Base-by-base conservation (phyloP, 1,140 invertebrate species). In the Pogonomyrmex barbatus region DNA sequence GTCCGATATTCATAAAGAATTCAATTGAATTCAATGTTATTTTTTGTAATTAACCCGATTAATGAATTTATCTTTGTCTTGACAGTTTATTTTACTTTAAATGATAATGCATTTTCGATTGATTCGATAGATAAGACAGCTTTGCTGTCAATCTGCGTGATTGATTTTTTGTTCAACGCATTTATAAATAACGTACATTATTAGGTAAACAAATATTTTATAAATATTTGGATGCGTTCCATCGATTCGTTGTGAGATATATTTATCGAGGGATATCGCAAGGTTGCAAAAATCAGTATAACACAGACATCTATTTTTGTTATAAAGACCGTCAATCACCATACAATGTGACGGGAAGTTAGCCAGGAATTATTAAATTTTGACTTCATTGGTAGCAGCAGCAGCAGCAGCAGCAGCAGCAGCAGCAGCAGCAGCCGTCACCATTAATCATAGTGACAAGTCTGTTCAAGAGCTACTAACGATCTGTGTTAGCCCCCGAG, bases 401-500 rank as follows among this genome's bases (percentile, higher is more conserved):
- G 24, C 58, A 24, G 24, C 24, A 24, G 24, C 24, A 24, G 24
- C 78, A 36, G 30, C 70, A n/a, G 56, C 63, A 4, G 24, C 58
- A 24, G 24, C 24, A 24, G 24, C 78, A 36, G 30, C 70, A n/a
- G 56, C 63, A 4, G 24, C 58, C 85, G 50, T 63, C 47, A n/a
- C 33, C 47, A 67, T 85, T 78, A 89, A 89, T 89, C 85, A 87
- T 54, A 47, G 73, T 73, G 86, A 89, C 86, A 83, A 89, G 84
- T 86, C 70, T 60, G 87, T 42, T 30, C 36, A 67, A 50, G 76
- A 47, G 10, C 45, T 17, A 33, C 82, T 47, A 76, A 73, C 70
- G 70, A 62, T 76, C 68, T 63, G 89, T 76, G 84, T 68, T 78
- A 68, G 84, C 75, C 76, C 58, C 50, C 73, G 54, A 45, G 45